A percentile compares a stretch with the other conserved stretches of the same genome.
Conservation (phyloP, 1,140 invertebrate species). For the Camponotus vicinus region DNA sequence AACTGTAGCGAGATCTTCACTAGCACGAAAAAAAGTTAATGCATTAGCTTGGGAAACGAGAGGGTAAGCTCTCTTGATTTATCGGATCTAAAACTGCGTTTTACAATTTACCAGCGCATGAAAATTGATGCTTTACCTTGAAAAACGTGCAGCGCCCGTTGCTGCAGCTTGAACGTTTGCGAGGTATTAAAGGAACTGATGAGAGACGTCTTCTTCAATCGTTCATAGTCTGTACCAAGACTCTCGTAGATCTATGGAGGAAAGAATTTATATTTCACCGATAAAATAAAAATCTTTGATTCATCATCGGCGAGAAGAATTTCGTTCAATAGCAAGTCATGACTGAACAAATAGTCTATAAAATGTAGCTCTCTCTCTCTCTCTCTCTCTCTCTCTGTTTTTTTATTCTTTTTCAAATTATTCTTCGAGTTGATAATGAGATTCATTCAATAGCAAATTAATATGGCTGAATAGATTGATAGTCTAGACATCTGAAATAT, state of each 20-base stretch:
- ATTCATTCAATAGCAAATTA: no score
- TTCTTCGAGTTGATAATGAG: no score
- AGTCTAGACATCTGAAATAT: no score
- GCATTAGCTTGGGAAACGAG: not conserved
- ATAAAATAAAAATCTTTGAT: slow-evolving; percentile 10
- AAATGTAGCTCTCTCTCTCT: not conserved
- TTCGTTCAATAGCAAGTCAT: not conserved
- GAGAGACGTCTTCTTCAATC: slow-evolving; percentile 89
- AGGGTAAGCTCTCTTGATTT: slow-evolving; percentile 47
- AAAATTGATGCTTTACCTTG: slow-evolving; percentile 85
- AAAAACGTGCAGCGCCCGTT: slow-evolving; percentile 96
- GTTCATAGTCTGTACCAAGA: slow-evolving; percentile 89
- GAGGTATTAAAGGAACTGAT: slow-evolving; percentile 90
- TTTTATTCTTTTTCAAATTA: not conserved
- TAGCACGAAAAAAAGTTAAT: not conserved
- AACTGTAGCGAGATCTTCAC: not conserved
- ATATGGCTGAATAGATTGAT: no score
- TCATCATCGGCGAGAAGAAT: not conserved
- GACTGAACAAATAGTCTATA: not conserved
- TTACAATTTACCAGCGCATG: slow-evolving; percentile 42
- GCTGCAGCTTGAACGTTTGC: slow-evolving; percentile 92
- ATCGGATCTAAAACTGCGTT: slow-evolving; percentile 42
- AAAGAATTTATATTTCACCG: not conserved
- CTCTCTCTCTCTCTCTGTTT: not conserved
- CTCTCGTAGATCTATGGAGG: slow-evolving; percentile 86